phyloP scores from a whole-genome alignment of 1,140 invertebrate genomes.

The Drosophila repleta region DNA sequence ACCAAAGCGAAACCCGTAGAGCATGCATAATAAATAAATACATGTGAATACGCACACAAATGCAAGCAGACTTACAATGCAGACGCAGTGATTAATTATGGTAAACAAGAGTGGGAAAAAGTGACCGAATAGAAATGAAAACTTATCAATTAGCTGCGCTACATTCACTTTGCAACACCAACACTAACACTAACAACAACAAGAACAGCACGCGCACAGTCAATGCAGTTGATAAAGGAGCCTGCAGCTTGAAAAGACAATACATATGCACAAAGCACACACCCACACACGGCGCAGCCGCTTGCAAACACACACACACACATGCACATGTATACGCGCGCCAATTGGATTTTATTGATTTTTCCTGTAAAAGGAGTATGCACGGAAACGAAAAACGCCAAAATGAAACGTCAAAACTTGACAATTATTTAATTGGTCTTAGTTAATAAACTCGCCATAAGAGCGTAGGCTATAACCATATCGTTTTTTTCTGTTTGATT shows the following conservation, averaged over 20 bases:
- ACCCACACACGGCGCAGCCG: conserved; percentile 52
- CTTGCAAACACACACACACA: conserved; percentile 30
- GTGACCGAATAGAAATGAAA: conserved; percentile 27
- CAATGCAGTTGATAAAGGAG: conserved; percentile 65
- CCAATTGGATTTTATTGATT: conserved; percentile 75
- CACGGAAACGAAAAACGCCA: conserved; percentile 27
- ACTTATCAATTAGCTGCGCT: conserved; percentile 72
- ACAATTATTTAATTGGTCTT: conserved; percentile 30
- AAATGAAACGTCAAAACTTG: conserved; percentile 13
- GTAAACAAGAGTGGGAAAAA: conserved; percentile 52
- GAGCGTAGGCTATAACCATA: conserved; percentile 38
- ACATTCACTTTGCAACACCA: conserved; percentile 60
- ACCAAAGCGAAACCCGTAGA: conserved; percentile 27
- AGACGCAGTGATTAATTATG: conserved; percentile 64
- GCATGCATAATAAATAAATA: conserved; percentile 44
- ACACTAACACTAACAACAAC: conserved; percentile 25
- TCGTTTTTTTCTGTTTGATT: conserved; percentile 30
- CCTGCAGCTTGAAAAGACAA: conserved; percentile 29
- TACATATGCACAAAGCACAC: conserved; percentile 33
- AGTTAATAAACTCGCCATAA: conserved; percentile 29
- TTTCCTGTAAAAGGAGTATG: conserved; percentile 72
- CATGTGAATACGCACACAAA: conserved; percentile 5
- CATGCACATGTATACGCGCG: conserved; percentile 30
- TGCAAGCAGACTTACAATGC: conserved; percentile 46
- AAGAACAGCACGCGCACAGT: conserved; percentile 10